Base-by-base conservation (phyloP, 2,113 vertebrate genomes). In the Gasterosteus aculeatus region DNA sequence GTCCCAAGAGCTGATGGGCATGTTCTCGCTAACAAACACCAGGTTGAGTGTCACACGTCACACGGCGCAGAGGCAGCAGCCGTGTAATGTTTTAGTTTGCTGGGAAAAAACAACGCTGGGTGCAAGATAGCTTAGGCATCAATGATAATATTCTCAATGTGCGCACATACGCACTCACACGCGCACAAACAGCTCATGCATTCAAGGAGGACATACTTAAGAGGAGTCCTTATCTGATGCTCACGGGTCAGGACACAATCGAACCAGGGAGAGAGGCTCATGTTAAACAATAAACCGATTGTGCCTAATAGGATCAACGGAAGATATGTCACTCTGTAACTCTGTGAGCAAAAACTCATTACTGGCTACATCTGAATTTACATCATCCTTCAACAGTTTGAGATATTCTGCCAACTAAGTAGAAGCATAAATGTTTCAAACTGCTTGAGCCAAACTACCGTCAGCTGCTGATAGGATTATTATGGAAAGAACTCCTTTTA, bases 21-120 rank as follows among this genome's bases (percentile, higher is more conserved):
- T 7, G 42, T 65, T 81, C 54, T 69, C 41, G 12, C 46, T 60
- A 74, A 61, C 42, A 47, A 69, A 16, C 84, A 70, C 26, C 41
- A 42, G 35, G 73, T 64, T 29, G 46, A 63, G 47, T 15, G 60
- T 41, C 42, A 56, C 18, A 6, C 15, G 14, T 57, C 68, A 60
- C 39, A 47, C 33, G 64, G 64, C 72, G 67, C 42, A 68, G 65
- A 51, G 68, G 18, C 47, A 4, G 65, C 10, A 64, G 80, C 78
- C 82, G 81, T 82, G 73, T 74, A 79, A 77, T 19, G 66, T 39
- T 72, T 68, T n/a, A 38, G 72, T 70, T 85, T 83, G 46, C 15
- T 62, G 78, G 72, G 15, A 60, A 75, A 81, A 81, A 81, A 81
- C 74, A 84, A 51, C 26, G 51, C 1, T 1, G 7, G 44, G 29